Percentiles rank a stretch among this genome's conserved stretches.
phyloP scores from a whole-genome alignment of 37 sponge, comb jelly and placozoan genomes.

The Petrosia ficiformis region DNA sequence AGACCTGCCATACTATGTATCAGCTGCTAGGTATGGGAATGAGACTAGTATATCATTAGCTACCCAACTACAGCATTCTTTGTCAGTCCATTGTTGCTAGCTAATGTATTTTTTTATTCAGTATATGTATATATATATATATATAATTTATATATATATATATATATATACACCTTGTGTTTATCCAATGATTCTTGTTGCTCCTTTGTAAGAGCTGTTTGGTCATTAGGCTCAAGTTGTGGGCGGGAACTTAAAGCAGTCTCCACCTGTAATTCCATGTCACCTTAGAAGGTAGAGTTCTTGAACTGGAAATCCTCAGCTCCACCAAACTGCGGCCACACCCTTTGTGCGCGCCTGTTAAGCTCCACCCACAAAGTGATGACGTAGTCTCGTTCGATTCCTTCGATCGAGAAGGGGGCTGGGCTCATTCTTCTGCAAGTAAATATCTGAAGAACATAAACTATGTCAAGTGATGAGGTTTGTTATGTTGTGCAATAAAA shows the following conservation, averaged over 20 bases:
- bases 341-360: too few relatives aligned
- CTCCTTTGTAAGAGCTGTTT: constrained; percentile 59
- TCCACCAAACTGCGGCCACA: too few relatives aligned
- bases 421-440: not conserved
- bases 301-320: too few relatives aligned
- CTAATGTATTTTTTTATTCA: too few relatives aligned
- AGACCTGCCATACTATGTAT: too few relatives aligned
- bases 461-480: not conserved
- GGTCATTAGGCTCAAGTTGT: constrained; percentile 53
- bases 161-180: constrained; percentile 46
- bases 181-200: constrained; percentile 64
- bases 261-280: constrained; percentile 50
- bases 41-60: too few relatives aligned
- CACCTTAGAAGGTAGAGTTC: not conserved
- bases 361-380: too few relatives aligned
- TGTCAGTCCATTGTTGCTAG: too few relatives aligned
- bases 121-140: too few relatives aligned
- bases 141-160: not conserved
- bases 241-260: constrained; percentile 58
- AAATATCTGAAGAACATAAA: not conserved
- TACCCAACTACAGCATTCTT: too few relatives aligned
- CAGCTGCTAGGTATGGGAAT: too few relatives aligned
- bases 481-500: not conserved
- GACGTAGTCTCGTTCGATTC: not conserved
- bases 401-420: not conserved